Base-by-base conservation (phyloP, 2,888 invertebrate species). In the Eurytoma adleriae region DNA sequence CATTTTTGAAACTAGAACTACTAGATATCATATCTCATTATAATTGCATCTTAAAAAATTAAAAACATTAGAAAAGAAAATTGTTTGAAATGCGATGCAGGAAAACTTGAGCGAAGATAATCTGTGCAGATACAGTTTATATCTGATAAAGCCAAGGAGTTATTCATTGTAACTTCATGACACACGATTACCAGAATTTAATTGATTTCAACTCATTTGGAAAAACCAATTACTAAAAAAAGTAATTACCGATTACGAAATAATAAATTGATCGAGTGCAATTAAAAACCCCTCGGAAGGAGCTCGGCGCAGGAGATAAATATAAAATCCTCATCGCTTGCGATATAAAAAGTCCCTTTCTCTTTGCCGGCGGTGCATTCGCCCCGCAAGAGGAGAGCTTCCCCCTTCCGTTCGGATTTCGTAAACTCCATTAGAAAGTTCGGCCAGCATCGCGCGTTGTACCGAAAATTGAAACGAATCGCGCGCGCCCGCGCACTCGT, bases 391-490 rank as follows among this genome's bases (percentile, higher is more conserved):
- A 4, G 4, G 13, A 14, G 30, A 62, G n/a, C 40, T 64, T 64
- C 79, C 81, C 82, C 70, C 70, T 83, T 80, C 78, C 69, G 80
- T 62, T 61, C 48, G 69, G 75, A 78, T 76, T 76, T 76, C 62
- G 57, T 70, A 82, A 85, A 83, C 82, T 85, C 83, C 80, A 84
- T 85, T 84, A 83, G 79, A 75, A 85, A 85, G 70, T 85, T 84
- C 72, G 56, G 61, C 40, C 66, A 50, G 71, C 62, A 77, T 82
- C 48, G 80, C 78, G 82, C 78, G 82, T 82, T 82, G 75, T 82
- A 78, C 72, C 69, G 82, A 82, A 83, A 85, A 85, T 85, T 84
- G 84, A 84, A 85, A 84, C 82, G 83, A 85, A 84, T 85, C 83
- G 84, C 78, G 79, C 83, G 84, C 78, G 79, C 70, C 5, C 7